Conservation (phyloP, 2,113 vertebrate genomes). For the Xenotilapia longispinis region DNA sequence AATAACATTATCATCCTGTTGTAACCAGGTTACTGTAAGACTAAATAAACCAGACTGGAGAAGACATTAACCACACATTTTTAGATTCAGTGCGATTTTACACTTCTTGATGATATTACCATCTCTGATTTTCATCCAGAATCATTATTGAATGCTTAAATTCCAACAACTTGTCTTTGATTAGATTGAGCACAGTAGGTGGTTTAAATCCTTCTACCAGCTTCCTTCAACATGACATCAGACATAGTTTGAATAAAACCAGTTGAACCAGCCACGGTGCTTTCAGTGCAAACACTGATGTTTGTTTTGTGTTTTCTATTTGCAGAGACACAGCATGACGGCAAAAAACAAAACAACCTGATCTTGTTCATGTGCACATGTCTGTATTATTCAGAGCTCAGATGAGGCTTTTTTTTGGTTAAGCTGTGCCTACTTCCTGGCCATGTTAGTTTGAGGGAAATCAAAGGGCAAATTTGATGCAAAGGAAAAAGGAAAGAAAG, state of each 20-base stretch:
- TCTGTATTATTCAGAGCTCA: background rate
- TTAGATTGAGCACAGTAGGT: background rate
- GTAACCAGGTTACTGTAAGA: too few species aligned
- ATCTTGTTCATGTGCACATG: too few species aligned
- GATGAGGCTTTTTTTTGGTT: background rate
- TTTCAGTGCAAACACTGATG: background rate
- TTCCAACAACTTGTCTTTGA: background rate
- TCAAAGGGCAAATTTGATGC: background rate
- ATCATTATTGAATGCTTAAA: background rate
- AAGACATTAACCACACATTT: background rate
- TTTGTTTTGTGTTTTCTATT: background rate
- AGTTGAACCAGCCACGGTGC: fast-evolving
- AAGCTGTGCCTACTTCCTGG: background rate
- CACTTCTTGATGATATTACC: background rate
- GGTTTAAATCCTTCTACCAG: too few species aligned
- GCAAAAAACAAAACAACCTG: background rate
- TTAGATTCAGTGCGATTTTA: background rate
- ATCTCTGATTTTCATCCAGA: background rate
- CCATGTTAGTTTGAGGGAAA: background rate
- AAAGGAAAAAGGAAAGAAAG: background rate
- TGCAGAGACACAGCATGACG: fast-evolving
- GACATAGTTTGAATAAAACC: fast-evolving
- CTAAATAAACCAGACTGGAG: background rate
- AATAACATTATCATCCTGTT: too few species aligned
- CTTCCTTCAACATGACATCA: background rate